Percentiles rank a stretch among this genome's conserved stretches.
Conservation (phyloP, 2,888 invertebrate genomes). For the Spisula solida region DNA sequence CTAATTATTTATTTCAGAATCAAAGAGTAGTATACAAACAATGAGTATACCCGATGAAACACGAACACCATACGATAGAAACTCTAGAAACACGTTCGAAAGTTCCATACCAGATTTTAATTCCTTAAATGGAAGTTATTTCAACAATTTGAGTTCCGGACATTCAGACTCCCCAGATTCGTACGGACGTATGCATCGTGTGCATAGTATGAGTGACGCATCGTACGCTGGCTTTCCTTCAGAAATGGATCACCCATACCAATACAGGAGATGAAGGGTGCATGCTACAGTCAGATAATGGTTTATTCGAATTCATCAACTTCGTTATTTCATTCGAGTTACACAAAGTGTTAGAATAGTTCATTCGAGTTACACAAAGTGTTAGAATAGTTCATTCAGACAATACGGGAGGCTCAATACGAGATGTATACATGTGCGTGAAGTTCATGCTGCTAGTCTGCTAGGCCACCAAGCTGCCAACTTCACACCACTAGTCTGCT, state of each 20-base stretch:
- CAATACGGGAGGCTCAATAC: too few relatives aligned
- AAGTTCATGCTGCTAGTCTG: too few relatives aligned
- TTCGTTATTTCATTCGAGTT: too few relatives aligned
- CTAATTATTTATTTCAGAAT: constrained; percentile 2
- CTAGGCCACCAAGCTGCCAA: too few relatives aligned
- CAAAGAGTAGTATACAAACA: constrained; percentile 28
- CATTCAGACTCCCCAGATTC: neutral
- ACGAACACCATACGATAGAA: neutral
- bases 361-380: too few relatives aligned
- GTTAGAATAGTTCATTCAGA: too few relatives aligned
- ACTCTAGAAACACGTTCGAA: neutral
- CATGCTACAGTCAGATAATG: too few relatives aligned
- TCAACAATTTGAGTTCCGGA: neutral
- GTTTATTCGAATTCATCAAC: too few relatives aligned
- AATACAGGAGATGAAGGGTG: neutral
- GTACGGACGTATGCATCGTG: constrained; percentile 11
- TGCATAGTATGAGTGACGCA: neutral
- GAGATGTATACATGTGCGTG: too few relatives aligned
- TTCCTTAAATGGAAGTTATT: neutral
- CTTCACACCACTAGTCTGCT: too few relatives aligned
- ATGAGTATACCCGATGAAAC: constrained; percentile 46
- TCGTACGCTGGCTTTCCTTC: neutral
- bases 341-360: too few relatives aligned
- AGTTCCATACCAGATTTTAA: constrained; percentile 18
- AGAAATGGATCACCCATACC: neutral